Conservation (phyloP, 2,888 invertebrate genomes). For the Dascillus cervinus region DNA sequence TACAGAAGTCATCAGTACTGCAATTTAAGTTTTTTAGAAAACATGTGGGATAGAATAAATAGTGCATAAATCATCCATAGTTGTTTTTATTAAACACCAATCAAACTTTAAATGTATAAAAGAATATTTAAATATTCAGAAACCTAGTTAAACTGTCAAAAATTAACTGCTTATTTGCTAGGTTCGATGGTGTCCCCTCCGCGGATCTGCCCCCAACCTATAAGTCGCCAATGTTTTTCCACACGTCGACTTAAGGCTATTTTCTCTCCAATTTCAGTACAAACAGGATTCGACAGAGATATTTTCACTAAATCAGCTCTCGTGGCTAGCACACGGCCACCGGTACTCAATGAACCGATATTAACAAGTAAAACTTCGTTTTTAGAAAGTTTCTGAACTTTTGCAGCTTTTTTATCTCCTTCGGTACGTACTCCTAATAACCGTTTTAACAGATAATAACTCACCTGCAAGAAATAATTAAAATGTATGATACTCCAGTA, state of each 20-base stretch:
- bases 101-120: too few relatives aligned
- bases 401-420: conserved; percentile 98
- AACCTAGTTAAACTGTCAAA: too few relatives aligned
- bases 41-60: conserved; percentile 7
- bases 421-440: conserved; percentile 96
- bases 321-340: conserved; percentile 90
- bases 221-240: conserved; percentile 99
- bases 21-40: conserved; percentile 49
- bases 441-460: conserved; percentile 92
- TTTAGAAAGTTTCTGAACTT: conserved; percentile 86
- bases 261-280: conserved; percentile 97
- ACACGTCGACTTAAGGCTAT: conserved; percentile 98
- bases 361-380: conserved; percentile 94
- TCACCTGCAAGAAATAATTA: conserved; percentile 41
- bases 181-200: conserved; percentile 95
- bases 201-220: conserved; percentile 99
- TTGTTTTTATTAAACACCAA: too few relatives aligned
- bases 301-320: conserved; percentile 97
- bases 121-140: too few relatives aligned
- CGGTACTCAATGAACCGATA: conserved; percentile 97
- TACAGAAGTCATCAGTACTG: conserved; percentile 67
- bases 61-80: too few relatives aligned
- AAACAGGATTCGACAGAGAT: conserved; percentile 93
- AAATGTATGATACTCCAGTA: too few relatives aligned
- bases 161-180: too few relatives aligned